A percentile compares a stretch with the other conserved stretches of the same genome.
phyloP scores from a whole-genome alignment of 1,140 invertebrate genomes.

The Drosophila subpulchrella region DNA sequence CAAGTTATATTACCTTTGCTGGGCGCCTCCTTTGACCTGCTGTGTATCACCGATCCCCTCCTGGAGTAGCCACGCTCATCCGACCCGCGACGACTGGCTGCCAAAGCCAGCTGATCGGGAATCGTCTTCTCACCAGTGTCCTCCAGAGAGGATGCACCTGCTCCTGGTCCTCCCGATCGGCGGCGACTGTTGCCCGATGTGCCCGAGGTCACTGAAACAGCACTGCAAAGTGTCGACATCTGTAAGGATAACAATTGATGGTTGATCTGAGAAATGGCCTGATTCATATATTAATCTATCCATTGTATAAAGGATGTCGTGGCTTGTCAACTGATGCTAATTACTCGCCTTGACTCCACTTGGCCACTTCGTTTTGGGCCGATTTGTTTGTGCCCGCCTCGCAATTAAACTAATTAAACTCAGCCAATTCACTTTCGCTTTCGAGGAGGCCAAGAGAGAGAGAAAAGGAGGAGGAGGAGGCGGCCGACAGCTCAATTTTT shows the following conservation, averaged over 20 bases:
- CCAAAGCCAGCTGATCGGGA: constrained; percentile 68
- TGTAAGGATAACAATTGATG: background rate
- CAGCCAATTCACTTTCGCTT: constrained; percentile 67
- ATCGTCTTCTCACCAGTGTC: constrained; percentile 55
- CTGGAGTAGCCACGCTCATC: constrained; percentile 56
- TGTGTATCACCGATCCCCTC: constrained; percentile 26
- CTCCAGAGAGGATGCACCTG: constrained; percentile 32
- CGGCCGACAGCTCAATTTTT: constrained; percentile 46
- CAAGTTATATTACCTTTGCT: constrained; percentile 24
- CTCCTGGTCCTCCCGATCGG: constrained; percentile 22
- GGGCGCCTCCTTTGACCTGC: constrained; percentile 40
- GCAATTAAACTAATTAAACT: constrained; percentile 76
- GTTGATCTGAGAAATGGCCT: no score
- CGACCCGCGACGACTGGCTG: constrained; percentile 45
- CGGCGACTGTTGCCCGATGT: constrained; percentile 45
- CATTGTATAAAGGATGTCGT: background rate
- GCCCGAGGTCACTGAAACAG: constrained; percentile 38
- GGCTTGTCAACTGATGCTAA: constrained; percentile 17
- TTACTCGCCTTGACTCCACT: background rate
- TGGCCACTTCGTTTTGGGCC: constrained; percentile 7
- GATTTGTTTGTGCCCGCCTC: constrained; percentile 28
- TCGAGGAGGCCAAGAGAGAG: background rate
- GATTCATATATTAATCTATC: no score
- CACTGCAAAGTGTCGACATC: constrained; percentile 25
- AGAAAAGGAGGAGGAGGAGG: background rate